These are phyloP conservation scores for Uloborus plumipes DNA, from an alignment of 2,888 invertebrate genomes.

Conservation along the genomic window DNA sequence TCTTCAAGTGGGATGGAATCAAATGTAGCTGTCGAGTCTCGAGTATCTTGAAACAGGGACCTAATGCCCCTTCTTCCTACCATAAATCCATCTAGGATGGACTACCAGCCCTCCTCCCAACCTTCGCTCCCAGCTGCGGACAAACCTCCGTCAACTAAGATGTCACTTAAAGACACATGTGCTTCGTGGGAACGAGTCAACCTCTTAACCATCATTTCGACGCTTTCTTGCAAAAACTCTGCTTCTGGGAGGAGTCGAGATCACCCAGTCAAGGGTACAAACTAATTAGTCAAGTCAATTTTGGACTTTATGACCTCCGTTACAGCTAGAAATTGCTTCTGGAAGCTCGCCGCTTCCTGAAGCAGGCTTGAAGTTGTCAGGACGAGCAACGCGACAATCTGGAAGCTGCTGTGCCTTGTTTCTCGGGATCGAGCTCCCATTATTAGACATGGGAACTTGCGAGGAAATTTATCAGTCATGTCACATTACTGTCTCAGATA, in stretches of 20 bases:
- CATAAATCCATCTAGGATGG: conserved; percentile 48
- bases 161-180: conserved; percentile 33
- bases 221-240: conserved; percentile 18
- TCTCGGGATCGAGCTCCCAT: no score
- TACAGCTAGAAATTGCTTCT: conserved; percentile 8
- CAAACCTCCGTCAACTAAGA: conserved; percentile 28
- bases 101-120: conserved; percentile 10
- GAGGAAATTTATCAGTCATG: no score
- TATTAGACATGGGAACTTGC: no score
- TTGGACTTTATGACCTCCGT: conserved; percentile 22
- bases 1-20: background rate
- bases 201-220: conserved; percentile 6
- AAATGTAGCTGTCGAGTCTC: conserved; percentile 17
- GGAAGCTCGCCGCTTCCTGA: conserved; percentile 14
- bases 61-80: conserved; percentile 14
- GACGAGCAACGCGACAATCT: no score
- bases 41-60: conserved; percentile 39
- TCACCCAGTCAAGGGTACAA: conserved; percentile 24
- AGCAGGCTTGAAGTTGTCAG: no score
- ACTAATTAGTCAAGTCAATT: conserved; percentile 37
- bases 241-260: conserved; percentile 11
- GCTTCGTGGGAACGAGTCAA: conserved; percentile 38
- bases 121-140: conserved; percentile 36
- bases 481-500: no score
- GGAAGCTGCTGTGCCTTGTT: no score